phyloP scores from a whole-genome alignment of 2,113 vertebrate genomes.

The Talpa occidentalis region DNA sequence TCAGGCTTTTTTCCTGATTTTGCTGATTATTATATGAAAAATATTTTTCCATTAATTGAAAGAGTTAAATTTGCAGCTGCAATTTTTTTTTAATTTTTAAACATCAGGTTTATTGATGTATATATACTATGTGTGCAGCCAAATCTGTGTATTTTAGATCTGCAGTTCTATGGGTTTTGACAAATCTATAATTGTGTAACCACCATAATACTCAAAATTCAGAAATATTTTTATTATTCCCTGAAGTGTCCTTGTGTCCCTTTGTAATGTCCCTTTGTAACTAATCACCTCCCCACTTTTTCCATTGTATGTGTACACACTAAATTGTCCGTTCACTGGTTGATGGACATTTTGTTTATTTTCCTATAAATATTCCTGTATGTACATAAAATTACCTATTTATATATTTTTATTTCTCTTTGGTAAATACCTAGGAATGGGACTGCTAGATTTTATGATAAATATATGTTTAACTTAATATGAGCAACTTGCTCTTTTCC shows the following conservation, averaged over 20 bases:
- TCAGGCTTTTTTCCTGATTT: background rate
- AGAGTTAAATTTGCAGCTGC: background rate
- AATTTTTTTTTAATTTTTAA: background rate
- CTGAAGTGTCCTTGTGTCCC: background rate
- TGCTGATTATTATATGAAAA: background rate
- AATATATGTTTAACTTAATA: background rate
- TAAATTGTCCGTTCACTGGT: background rate
- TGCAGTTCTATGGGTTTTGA: background rate
- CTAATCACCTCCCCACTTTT: background rate
- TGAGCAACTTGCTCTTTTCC: slow-evolving; percentile 7
- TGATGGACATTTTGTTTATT: background rate
- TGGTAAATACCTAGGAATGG: background rate
- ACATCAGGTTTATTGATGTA: background rate
- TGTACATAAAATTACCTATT: background rate
- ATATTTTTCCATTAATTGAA: slow-evolving; percentile 42
- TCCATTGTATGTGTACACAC: background rate
- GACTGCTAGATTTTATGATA: slow-evolving; percentile 22
- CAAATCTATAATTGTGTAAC: background rate
- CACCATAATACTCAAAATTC: background rate
- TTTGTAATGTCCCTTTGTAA: background rate
- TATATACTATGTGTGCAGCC: background rate
- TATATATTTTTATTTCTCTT: background rate
- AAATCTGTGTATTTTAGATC: background rate
- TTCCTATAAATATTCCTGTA: background rate
- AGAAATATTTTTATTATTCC: background rate